Base-by-base conservation (phyloP, 2,797 vertebrate genomes). In the Moxostoma hubbsi region DNA sequence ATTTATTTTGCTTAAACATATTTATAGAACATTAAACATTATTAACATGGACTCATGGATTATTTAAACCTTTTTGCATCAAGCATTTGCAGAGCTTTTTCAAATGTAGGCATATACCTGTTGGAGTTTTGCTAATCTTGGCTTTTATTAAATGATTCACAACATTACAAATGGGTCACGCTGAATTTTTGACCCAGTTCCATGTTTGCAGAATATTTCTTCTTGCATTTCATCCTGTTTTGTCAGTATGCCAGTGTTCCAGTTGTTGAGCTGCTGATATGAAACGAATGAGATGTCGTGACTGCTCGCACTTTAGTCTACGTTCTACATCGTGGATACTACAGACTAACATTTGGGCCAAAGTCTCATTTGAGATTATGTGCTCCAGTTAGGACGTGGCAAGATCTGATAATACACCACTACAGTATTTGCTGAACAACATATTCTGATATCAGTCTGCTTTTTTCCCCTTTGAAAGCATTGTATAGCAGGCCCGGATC, bases 251-350 rank as follows among this genome's bases (percentile, higher is more conserved):
- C 55, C 13, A 36, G 54, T 47, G 55, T 5, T 4, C 24, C 12
- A 72, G 46, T 58, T 58, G 58, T 67, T 47, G 47, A 72, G 55
- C 55, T 18, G 55, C 49, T 59, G 69, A 59, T 59, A 49, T 58
- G 49, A 59, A 59, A 46, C 69, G 59, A 54, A 71, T 36, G 36
- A 3, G 4, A 4, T 3, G 36, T 36, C 4, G 36, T 18, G 54
- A 47, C 55, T 58, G 15, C 54, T 47, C 57, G 69, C 9, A 55
- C 43, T 69, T 55, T 55, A 36, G 46, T 58, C 43, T 58, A n/a
- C n/a, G n/a, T n/a, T 71, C 69, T 24, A 49, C 45, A 49, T 59
- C 11, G 11, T n/a, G n/a, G n/a, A 7, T 36, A 36, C 36, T 36
- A 36, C 36, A 36, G 36, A 36, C 49, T 36, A 5, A 55, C 11